These are phyloP conservation scores for Lepeophtheirus salmonis DNA, from an alignment of 1,140 invertebrate species.

Conservation along the genomic window DNA sequence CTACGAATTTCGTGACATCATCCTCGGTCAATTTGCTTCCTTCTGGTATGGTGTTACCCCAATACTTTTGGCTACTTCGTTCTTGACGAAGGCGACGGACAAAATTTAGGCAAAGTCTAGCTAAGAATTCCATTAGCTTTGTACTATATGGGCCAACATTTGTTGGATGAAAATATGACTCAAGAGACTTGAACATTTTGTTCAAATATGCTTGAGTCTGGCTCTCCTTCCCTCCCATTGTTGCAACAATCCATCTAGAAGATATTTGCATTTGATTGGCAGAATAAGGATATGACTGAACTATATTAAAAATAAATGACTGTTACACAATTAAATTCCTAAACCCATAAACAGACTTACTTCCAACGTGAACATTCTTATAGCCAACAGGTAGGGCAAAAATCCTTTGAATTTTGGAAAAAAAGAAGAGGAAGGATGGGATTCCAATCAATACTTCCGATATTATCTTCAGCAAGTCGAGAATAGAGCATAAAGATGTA, in stretches of 20 bases:
- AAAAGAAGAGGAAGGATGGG: constrained; percentile 60
- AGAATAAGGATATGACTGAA: neutral
- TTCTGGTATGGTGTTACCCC: constrained; percentile 46
- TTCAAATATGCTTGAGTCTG: constrained; percentile 48
- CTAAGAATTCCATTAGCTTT: constrained; percentile 40
- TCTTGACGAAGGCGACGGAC: constrained; percentile 27
- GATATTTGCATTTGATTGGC: neutral
- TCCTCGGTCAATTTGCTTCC: constrained; percentile 50
- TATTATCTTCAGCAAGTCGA: constrained; percentile 46
- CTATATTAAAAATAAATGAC: neutral
- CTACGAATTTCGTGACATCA: constrained; percentile 65
- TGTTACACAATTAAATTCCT: neutral
- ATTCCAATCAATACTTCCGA: constrained; percentile 71
- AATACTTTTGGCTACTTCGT: constrained; percentile 38
- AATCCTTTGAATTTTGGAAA: constrained; percentile 50
- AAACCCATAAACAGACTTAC: neutral
- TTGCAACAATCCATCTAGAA: constrained; percentile 9
- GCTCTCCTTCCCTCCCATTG: constrained; percentile 31
- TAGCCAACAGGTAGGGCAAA: constrained; percentile 60
- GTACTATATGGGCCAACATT: constrained; percentile 40
- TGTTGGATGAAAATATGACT: constrained; percentile 74
- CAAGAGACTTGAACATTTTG: constrained; percentile 58
- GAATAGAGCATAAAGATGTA: constrained; percentile 50
- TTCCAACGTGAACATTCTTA: constrained; percentile 32
- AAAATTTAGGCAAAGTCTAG: constrained; percentile 32